Evolutionary conservation across 2,113 vertebrate species (phyloP).

Genomic region (Platysteira castanea): DNA sequence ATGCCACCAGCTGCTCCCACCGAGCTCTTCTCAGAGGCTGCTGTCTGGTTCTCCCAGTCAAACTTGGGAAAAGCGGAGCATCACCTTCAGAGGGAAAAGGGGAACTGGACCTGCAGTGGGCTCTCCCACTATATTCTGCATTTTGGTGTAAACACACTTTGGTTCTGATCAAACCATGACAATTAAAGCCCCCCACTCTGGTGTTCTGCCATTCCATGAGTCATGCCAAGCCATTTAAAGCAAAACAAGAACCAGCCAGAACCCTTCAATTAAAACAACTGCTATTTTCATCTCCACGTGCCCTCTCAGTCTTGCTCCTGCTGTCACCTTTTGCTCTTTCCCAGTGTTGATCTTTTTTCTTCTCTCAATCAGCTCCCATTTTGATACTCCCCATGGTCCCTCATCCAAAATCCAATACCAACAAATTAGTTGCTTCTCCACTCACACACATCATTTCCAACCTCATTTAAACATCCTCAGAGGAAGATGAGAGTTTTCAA

Average conservation of each 20-base stretch:
- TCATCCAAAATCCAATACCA: background rate
- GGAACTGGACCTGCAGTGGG: background rate
- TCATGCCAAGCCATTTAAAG: background rate
- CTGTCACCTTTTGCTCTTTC: background rate
- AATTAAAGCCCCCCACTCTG: background rate
- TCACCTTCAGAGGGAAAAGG: background rate
- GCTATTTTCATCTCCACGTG: conserved; percentile 16
- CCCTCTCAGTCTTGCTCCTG: background rate
- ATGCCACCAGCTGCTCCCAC: background rate
- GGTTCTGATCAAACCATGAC: background rate
- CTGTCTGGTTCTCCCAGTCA: background rate
- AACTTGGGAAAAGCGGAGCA: background rate
- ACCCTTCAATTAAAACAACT: background rate
- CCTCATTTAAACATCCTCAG: background rate
- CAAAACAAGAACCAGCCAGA: background rate
- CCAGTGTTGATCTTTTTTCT: background rate
- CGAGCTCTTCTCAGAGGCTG: background rate
- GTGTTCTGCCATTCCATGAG: background rate
- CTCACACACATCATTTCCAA: background rate
- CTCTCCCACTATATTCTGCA: background rate
- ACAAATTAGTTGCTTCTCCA: background rate
- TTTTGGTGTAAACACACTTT: background rate
- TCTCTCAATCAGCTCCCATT: background rate
- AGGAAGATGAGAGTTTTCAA: conserved; percentile 27
- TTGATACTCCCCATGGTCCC: background rate